These are phyloP conservation scores for Cantharis nigra DNA, from an alignment of 2,888 invertebrate species.

Conservation along the genomic window DNA sequence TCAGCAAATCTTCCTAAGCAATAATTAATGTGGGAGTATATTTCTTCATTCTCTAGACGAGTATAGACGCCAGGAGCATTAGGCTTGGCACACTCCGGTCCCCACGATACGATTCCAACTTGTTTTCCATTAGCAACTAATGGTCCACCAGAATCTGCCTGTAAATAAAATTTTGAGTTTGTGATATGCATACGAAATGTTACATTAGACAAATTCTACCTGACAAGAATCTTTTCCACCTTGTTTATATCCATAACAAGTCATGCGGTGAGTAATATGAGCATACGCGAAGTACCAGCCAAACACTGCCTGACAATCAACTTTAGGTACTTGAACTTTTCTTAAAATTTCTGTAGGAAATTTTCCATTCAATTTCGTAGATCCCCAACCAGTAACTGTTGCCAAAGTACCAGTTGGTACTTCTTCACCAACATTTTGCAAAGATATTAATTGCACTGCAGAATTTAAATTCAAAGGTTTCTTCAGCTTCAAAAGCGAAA, in stretches of 20 bases:
- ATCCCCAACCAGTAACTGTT: neutral
- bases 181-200: too few relatives aligned
- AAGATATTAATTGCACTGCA: neutral
- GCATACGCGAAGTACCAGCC: too few relatives aligned
- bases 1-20: neutral
- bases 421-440: neutral
- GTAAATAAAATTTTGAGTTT: neutral
- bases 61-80: neutral
- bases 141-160: neutral
- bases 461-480: neutral
- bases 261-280: neutral
- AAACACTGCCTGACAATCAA: neutral
- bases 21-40: neutral
- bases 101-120: neutral
- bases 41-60: neutral
- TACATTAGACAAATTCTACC: neutral
- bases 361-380: fast-evolving
- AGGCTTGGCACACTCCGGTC: neutral
- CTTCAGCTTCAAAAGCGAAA: neutral
- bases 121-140: neutral
- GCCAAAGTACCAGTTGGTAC: neutral
- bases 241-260: neutral
- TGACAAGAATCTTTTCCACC: neutral
- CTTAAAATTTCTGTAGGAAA: neutral
- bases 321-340: neutral